phyloP scores from a whole-genome alignment of 1,140 invertebrate genomes.

The Maniola jurtina region DNA sequence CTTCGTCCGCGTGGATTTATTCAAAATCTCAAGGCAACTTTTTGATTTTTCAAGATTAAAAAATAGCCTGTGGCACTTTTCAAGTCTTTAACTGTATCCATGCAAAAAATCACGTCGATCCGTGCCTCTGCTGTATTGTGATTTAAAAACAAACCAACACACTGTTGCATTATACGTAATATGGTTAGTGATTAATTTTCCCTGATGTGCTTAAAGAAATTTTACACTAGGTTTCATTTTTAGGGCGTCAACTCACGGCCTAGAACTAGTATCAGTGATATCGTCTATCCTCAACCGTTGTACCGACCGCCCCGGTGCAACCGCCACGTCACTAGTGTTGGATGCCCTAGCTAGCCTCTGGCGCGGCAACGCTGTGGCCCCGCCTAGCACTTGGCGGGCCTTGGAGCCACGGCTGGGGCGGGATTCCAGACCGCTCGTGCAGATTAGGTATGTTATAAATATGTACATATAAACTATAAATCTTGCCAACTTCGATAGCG shows the following conservation, averaged over 20 bases:
- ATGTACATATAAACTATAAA: neutral
- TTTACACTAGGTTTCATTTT: too few species aligned
- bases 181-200: too few species aligned
- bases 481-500: neutral
- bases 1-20: too few species aligned
- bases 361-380: conserved; percentile 78
- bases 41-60: too few species aligned
- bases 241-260: conserved; percentile 79
- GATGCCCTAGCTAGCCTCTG: conserved; percentile 77
- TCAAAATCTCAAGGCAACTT: too few species aligned
- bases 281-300: conserved; percentile 81
- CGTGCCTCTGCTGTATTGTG: too few species aligned
- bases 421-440: conserved; percentile 68
- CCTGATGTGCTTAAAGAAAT: too few species aligned
- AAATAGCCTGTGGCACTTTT: too few species aligned
- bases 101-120: too few species aligned
- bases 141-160: too few species aligned
- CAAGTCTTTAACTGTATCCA: too few species aligned
- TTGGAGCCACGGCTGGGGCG: conserved; percentile 72
- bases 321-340: conserved; percentile 75
- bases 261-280: conserved; percentile 80
- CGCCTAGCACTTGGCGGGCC: conserved; percentile 80
- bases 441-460: conserved; percentile 42
- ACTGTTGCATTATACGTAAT: too few species aligned
- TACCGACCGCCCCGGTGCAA: conserved; percentile 51